Evolutionary conservation across 2,797 vertebrate genomes (phyloP), one percentile per base, ranked within the genome.

Genomic region (Clamator glandarius): DNA sequence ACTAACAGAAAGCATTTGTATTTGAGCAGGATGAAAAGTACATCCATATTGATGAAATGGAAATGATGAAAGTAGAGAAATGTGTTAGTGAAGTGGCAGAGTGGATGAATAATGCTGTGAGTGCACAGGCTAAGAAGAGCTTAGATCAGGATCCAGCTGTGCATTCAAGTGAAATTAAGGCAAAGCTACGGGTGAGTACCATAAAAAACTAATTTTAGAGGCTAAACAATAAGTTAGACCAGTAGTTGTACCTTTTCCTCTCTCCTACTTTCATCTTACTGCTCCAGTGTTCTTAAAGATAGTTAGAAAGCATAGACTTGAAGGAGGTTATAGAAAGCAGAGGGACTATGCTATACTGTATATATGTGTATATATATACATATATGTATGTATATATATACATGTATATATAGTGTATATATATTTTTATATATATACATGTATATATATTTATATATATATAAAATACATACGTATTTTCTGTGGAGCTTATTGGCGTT

Each of bases 41-140:
- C 18, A 97, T 96, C 75, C 98, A 98, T 63, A 98, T 98, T 1
- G 98, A 98, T 76, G 97, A 97, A 81, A 97, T 97, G 76, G 98
- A 98, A 94, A 98, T 98, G 95, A 98, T 97, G 80, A 98, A 98
- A 93, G 98, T 98, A 18, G 98, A 98, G 87, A 98, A 97, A 61
- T 98, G 97, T 87, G 97, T 98, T 51, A 93, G 96, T 31, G 98
- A 98, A 79, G 95, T 97, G 33, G 97, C 97, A 39, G 98, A 98
- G 76, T 98, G 98, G 98, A 97, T 98, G 97, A 98, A 97, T 87
- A 98, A 97, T 41, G 90, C 96, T 81, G 97, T 98, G 91, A 98
- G 97, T 18, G 96, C 96, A 19, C 98, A 98, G 84, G 97, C 98
- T 52, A 98, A 97, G 95, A 97, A 96, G 87, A 97, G 94, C 66